A percentile compares a stretch with the other conserved stretches of the same genome.
Evolutionary conservation across 2,888 invertebrate genomes (phyloP).

Genomic region (Sarcophaga variegata): DNA sequence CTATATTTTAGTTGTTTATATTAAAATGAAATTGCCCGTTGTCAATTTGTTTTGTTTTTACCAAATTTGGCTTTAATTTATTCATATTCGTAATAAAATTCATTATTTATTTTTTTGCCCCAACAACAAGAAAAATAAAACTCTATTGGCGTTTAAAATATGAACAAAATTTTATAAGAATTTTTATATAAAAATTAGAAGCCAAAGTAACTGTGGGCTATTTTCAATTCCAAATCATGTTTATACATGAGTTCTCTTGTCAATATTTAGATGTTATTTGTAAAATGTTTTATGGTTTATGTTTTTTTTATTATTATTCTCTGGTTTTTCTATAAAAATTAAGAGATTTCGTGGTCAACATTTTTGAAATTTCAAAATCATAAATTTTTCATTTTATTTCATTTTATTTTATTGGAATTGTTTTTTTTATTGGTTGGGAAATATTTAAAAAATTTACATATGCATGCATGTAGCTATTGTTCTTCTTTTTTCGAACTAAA

Average conservation of each 20-base stretch:
- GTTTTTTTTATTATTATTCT: neutral
- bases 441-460: too few species aligned
- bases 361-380: neutral
- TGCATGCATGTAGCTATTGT: too few species aligned
- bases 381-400: neutral
- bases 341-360: constrained; percentile 24
- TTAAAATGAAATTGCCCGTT: constrained; percentile 52
- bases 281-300: neutral
- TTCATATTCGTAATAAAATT: constrained; percentile 56
- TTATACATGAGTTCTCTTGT: constrained; percentile 39
- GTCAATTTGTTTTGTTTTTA: constrained; percentile 48
- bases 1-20: neutral
- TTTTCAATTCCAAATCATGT: constrained; percentile 48
- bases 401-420: too few species aligned
- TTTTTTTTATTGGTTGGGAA: too few species aligned
- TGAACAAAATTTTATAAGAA: constrained; percentile 15
- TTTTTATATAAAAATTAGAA: constrained; percentile 38
- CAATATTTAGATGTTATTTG: constrained; percentile 9
- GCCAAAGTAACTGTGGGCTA: constrained; percentile 54
- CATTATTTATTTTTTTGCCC: neutral
- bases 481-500: too few species aligned
- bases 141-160: constrained; percentile 31
- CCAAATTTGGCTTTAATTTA: constrained; percentile 68
- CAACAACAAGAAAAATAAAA: neutral
- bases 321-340: neutral